Evolutionary conservation across 37 sponge, comb jelly and placozoan species (phyloP).

Genomic region (Axinella damicornis): DNA sequence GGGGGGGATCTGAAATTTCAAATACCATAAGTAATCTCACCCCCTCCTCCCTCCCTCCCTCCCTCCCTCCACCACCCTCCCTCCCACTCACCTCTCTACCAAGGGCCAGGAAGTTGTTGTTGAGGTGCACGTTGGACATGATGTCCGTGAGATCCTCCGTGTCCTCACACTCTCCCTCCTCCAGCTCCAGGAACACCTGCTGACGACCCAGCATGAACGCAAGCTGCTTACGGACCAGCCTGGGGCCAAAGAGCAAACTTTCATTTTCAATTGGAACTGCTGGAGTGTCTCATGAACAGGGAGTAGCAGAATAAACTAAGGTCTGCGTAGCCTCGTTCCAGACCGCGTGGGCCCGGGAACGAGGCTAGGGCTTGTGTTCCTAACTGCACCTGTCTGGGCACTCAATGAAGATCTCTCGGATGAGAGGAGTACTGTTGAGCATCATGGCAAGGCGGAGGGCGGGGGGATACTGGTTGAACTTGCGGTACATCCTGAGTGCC

Average conservation of each 20-base stretch:
- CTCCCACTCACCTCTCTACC: constrained; percentile 89
- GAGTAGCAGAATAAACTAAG: no score
- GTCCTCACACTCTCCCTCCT: constrained; percentile 74
- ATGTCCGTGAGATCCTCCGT: constrained; percentile 91
- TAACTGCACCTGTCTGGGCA: constrained; percentile 84
- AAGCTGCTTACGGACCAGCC: constrained; percentile 92
- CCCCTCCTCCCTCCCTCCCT: not conserved
- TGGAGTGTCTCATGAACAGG: no score
- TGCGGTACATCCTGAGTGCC: constrained; percentile 76
- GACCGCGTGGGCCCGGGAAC: no score
- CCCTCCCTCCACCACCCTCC: not conserved
- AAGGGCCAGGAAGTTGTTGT: constrained; percentile 91
- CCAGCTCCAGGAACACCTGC: constrained; percentile 93
- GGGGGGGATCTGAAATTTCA: not conserved
- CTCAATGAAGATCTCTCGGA: constrained; percentile 72
- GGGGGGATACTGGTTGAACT: constrained; percentile 80
- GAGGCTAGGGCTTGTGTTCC: no score
- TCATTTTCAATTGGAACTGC: no score
- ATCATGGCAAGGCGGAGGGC: constrained; percentile 92
- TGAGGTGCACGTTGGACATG: constrained; percentile 94
- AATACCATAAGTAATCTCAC: no score
- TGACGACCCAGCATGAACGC: constrained; percentile 97
- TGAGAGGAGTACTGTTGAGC: constrained; percentile 84
- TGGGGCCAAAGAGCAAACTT: not conserved
- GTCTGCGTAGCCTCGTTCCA: no score